Evolutionary conservation across 2,888 invertebrate genomes (phyloP).

Genomic region (Polydrusus tereticollis): DNA sequence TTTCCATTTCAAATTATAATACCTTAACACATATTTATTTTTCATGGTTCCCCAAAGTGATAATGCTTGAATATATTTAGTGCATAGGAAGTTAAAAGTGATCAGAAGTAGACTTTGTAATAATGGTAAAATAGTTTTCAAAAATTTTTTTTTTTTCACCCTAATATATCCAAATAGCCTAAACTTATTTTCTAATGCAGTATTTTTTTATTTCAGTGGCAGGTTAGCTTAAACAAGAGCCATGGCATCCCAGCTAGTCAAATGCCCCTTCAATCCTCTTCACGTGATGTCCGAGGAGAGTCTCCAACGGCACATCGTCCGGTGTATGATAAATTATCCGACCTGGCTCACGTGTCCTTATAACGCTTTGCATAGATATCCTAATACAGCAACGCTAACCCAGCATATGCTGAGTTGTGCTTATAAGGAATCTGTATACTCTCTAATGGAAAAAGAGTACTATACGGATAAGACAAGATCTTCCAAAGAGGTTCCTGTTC

Average conservation of each 20-base stretch:
- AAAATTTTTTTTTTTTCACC: too few relatives aligned
- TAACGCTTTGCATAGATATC: slow-evolving; percentile 61
- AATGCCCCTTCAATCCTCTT: slow-evolving; percentile 61
- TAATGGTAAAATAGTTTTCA: too few relatives aligned
- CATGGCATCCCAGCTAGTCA: slow-evolving; percentile 46
- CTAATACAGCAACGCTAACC: slow-evolving; percentile 50
- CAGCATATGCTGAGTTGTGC: slow-evolving; percentile 27
- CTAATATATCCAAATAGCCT: too few relatives aligned
- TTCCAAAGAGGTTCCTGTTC: slow-evolving; percentile 39
- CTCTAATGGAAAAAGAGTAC: slow-evolving; percentile 27
- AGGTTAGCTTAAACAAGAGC: not conserved
- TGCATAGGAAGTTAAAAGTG: too few relatives aligned
- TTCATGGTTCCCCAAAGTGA: too few relatives aligned
- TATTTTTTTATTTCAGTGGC: not conserved
- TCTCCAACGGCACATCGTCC: slow-evolving; percentile 62
- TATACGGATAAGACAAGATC: slow-evolving; percentile 20
- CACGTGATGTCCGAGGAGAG: slow-evolving; percentile 58
- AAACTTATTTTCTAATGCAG: not conserved
- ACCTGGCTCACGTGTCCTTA: slow-evolving; percentile 61
- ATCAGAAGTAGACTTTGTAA: too few relatives aligned
- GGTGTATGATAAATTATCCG: slow-evolving; percentile 62
- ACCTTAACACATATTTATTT: too few relatives aligned
- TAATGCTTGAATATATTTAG: too few relatives aligned
- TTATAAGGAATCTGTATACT: slow-evolving; percentile 11
- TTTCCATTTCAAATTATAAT: too few relatives aligned